Evolutionary conservation across 2,888 invertebrate species (phyloP).

Genomic region (Stenotaenia linearis): DNA sequence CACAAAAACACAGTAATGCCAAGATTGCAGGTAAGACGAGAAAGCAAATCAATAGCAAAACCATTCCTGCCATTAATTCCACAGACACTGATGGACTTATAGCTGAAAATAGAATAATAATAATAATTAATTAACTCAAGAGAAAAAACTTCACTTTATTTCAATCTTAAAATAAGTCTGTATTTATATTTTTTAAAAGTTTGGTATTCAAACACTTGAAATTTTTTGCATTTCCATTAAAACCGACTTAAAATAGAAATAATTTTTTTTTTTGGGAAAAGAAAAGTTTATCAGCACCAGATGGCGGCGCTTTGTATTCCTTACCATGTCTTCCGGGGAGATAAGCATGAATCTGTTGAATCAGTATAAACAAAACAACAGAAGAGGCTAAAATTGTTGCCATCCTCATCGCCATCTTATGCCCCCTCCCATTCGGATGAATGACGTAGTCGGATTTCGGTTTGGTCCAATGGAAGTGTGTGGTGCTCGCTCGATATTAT

Average conservation of each 20-base stretch:
- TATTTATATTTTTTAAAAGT: too few relatives aligned
- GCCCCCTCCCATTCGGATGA: not conserved
- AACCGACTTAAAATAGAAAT: not conserved
- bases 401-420: not conserved
- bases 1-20: slow-evolving; percentile 27
- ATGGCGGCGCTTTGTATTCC: not conserved
- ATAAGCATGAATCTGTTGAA: not conserved
- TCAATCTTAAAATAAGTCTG: too few relatives aligned
- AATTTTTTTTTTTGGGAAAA: not conserved
- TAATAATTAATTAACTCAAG: not conserved
- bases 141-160: too few relatives aligned
- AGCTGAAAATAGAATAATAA: not conserved
- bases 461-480: not conserved
- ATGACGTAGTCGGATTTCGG: not conserved
- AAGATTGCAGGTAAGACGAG: slow-evolving; percentile 8
- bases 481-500: not conserved
- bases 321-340: not conserved
- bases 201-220: not conserved
- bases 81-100: slow-evolving; percentile 24
- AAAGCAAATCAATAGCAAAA: slow-evolving; percentile 6
- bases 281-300: not conserved
- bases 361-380: not conserved
- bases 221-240: not conserved
- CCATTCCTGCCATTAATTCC: slow-evolving; percentile 24
- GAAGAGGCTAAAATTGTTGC: not conserved